phyloP scores from a whole-genome alignment of 23 tunicate genomes.

The Styela clava region DNA sequence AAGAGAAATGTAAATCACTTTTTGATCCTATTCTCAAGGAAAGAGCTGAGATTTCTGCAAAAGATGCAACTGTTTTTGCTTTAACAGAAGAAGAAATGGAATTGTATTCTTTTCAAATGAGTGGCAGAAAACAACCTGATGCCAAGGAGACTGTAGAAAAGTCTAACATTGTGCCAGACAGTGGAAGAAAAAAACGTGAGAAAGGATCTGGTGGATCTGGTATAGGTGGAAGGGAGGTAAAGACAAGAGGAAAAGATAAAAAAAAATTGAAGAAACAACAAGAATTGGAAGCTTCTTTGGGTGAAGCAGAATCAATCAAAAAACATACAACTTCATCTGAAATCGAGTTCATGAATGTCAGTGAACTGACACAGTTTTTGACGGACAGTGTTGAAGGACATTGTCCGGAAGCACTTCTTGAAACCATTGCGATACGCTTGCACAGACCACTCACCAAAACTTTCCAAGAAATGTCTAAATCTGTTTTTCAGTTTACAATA shows the following conservation, averaged over 20 bases:
- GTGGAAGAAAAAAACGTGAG: conserved; percentile 41
- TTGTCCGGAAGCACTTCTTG: conserved; percentile 48
- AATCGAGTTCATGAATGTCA: conserved; percentile 49
- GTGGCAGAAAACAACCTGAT: background rate
- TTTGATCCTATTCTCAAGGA: conserved; percentile 54
- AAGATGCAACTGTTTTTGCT: conserved; percentile 57
- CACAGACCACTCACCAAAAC: conserved; percentile 47
- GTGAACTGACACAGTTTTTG: conserved; percentile 39
- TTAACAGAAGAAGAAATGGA: conserved; percentile 75
- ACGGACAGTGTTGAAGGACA: conserved; percentile 26
- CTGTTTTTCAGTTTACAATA: conserved; percentile 44
- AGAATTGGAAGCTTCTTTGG: conserved; percentile 26
- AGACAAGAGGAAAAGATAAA: conserved; percentile 81
- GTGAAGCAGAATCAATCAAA: conserved; percentile 18
- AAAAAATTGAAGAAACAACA: conserved; percentile 52
- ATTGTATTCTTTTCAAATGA: conserved; percentile 29
- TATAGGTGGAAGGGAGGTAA: conserved; percentile 64
- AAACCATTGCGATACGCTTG: conserved; percentile 36
- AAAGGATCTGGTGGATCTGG: conserved; percentile 64
- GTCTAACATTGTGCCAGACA: conserved; percentile 22
- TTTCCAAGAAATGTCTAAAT: conserved; percentile 45
- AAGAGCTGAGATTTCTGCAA: conserved; percentile 62
- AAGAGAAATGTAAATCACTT: conserved; percentile 35
- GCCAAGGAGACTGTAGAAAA: background rate
- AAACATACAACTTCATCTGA: background rate